These are phyloP conservation scores for Parambassis ranga DNA, from an alignment of 2,797 vertebrate species.

Conservation along the genomic window DNA sequence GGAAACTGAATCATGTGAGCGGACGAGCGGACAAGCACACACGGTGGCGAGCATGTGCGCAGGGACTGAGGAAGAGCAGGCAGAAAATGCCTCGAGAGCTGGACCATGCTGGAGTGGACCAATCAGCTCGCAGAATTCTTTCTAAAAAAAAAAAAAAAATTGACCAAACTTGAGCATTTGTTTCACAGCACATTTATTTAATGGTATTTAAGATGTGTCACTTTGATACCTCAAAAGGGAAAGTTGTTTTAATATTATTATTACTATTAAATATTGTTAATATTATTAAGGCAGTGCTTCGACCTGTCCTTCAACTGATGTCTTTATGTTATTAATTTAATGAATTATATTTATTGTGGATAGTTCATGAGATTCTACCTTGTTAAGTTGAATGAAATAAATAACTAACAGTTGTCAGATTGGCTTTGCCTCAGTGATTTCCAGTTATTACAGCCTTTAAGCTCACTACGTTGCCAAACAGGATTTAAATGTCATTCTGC, in stretches of 20 bases:
- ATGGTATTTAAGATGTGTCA: constrained; percentile 64
- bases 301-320: constrained; percentile 50
- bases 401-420: constrained; percentile 18
- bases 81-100: constrained; percentile 30
- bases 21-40: constrained; percentile 39
- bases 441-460: not conserved
- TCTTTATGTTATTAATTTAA: constrained; percentile 74
- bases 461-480: not conserved
- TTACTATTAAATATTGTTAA: constrained; percentile 25
- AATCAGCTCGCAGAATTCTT: constrained; percentile 28
- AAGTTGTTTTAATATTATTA: constrained; percentile 44
- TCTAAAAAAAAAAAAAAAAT: constrained; percentile 38
- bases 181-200: constrained; percentile 60
- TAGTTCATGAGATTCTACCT: constrained; percentile 48
- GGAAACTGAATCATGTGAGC: constrained; percentile 74
- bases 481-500: too few relatives aligned
- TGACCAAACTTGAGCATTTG: constrained; percentile 47
- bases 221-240: constrained; percentile 71
- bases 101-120: constrained; percentile 33
- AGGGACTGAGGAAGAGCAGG: constrained; percentile 13
- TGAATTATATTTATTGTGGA: constrained; percentile 78
- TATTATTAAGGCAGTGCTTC: constrained; percentile 44
- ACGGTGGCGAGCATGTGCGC: constrained; percentile 32
- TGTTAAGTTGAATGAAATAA: constrained; percentile 63
- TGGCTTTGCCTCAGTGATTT: constrained; percentile 27